phyloP scores from a whole-genome alignment of 2,113 vertebrate species.

The Bubo scandiacus region DNA sequence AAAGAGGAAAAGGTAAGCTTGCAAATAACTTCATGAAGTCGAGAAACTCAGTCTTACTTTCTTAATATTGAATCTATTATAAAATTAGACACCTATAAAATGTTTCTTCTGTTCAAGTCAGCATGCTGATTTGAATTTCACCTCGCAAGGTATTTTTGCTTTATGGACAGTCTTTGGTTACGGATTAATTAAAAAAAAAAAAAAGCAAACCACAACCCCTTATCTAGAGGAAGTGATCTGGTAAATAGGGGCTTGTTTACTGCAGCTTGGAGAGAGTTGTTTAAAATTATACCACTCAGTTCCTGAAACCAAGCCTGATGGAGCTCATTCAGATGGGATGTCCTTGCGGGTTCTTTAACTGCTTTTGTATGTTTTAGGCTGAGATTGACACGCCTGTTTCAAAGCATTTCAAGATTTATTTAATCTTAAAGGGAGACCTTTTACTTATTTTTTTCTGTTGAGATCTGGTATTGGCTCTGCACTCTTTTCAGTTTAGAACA shows the following conservation, averaged over 20 bases:
- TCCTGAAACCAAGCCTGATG: background rate
- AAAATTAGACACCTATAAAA: background rate
- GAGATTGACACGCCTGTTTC: background rate
- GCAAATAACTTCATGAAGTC: background rate
- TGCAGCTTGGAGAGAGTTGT: background rate
- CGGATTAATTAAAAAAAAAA: background rate
- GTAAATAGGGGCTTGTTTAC: background rate
- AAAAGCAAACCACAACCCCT: background rate
- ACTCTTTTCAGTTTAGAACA: background rate
- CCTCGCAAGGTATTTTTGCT: background rate
- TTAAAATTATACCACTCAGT: background rate
- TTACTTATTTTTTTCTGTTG: background rate
- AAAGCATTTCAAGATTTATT: background rate
- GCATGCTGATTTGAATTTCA: background rate
- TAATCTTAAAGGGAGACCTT: background rate
- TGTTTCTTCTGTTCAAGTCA: background rate
- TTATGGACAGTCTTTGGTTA: background rate
- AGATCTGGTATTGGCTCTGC: background rate
- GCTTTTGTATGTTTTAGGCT: background rate
- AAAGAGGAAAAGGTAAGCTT: constrained; percentile 92
- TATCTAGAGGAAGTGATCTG: background rate
- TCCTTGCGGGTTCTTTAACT: background rate
- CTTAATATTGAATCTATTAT: background rate
- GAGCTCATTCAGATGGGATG: background rate
- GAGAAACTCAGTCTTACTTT: background rate